Evolutionary conservation across 2,797 vertebrate genomes (phyloP), one percentile per base, ranked within the genome.

Genomic region (Silurus aristotelis): DNA sequence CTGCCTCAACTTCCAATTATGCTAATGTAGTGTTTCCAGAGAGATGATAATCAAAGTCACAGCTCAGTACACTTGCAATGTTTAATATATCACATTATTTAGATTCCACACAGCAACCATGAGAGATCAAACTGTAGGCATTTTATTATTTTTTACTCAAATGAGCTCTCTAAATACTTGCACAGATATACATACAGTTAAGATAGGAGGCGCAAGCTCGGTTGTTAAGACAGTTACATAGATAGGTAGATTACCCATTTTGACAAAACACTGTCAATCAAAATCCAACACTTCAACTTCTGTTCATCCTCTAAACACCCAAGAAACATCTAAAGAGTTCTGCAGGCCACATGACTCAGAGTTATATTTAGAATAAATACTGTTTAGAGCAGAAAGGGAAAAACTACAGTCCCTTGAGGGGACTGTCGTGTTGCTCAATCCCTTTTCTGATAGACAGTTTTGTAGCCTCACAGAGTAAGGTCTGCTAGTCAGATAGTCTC

Each of bases 1-100:
- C 77, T 56, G 79, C 56, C 73, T 71, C 60, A 84, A 67, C 77
- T 75, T 82, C 70, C 17, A 67, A 64, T 63, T 85, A 87, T 66
- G 87, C 84, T 64, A 84, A 89, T 83, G 58, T 71, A 73, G 79
- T 17, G 15, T 43, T 81, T 77, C 87, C 80, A 86, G 56, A 78
- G 31, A 43, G 10, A 86, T 25, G 48, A 31, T 60, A 55, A 38
- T 64, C 58, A 85, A 73, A 20, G 27, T 43, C 60, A 66, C 84
- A 66, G 64, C 84, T 38, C 17, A 73, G 38, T 8, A 48, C 22
- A 55, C 48, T 72, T 63, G n/a, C 72, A 43, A 80, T 63, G 19
- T 52, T 46, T 85, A 64, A 61, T 61, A 81, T 63, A 31, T 48
- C 10, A 61, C 9, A 25, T 72, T 25, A 63, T 63, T 17, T 68